Evolutionary conservation across 2,113 vertebrate genomes (phyloP).

Genomic region (Calcarius ornatus): DNA sequence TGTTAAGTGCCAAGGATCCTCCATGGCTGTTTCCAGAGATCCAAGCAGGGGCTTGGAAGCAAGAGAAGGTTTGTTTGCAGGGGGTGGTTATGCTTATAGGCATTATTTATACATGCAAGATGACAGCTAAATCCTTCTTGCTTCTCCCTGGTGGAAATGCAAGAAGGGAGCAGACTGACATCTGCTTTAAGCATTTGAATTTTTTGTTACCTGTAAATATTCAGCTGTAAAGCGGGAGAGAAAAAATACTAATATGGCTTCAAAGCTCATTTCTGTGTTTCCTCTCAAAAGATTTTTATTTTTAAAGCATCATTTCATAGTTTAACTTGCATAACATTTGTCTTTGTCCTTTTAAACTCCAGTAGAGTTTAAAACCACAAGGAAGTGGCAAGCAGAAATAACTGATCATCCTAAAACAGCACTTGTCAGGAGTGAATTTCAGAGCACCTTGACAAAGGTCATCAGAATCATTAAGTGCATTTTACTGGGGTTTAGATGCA

Average conservation of each 20-base stretch:
- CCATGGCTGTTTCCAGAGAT: not conserved
- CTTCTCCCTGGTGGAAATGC: not conserved
- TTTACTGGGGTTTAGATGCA: not conserved
- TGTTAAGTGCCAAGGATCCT: not conserved
- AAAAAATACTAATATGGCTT: not conserved
- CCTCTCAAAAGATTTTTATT: not conserved
- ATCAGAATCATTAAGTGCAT: not conserved
- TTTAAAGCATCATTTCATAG: not conserved
- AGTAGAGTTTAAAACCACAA: not conserved
- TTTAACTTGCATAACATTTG: not conserved
- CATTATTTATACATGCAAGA: not conserved
- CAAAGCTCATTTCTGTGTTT: not conserved
- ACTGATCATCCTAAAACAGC: not conserved
- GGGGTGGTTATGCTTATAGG: not conserved
- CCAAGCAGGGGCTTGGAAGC: not conserved
- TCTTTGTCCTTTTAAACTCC: not conserved
- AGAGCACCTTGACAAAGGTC: not conserved
- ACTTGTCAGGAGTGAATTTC: not conserved
- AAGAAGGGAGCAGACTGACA: not conserved
- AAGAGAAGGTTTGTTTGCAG: not conserved
- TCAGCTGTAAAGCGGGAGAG: not conserved
- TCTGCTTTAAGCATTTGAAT: not conserved
- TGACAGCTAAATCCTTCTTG: not conserved
- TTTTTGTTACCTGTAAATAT: not conserved
- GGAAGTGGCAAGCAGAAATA: not conserved